Percentiles rank a stretch among this genome's conserved stretches.
Conservation (phyloP, 92 coral and sea anemone genomes). For the Heteractis magnifica region DNA sequence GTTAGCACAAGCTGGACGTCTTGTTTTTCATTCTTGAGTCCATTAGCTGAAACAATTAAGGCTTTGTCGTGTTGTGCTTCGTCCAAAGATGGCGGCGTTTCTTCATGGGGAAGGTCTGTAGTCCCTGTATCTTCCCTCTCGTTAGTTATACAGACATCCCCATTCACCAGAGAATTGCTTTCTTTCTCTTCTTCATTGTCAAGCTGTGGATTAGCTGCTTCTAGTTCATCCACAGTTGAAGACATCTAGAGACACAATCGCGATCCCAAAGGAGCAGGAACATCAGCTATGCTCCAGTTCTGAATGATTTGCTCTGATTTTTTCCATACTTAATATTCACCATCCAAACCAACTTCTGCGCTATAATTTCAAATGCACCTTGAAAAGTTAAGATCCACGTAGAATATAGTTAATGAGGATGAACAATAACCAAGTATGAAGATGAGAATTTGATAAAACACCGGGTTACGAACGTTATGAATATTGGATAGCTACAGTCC, state of each 20-base stretch:
- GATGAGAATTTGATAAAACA: constrained; percentile 12
- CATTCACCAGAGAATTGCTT: constrained; percentile 9
- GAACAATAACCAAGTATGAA: not conserved
- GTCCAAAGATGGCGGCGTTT: not conserved
- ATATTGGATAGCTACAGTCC: constrained; percentile 15
- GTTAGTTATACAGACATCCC: constrained; percentile 12
- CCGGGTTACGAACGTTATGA: constrained; percentile 24
- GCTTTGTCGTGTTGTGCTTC: constrained; percentile 15
- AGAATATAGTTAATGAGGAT: not conserved
- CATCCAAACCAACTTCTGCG: constrained; percentile 12
- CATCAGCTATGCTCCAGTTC: constrained; percentile 22
- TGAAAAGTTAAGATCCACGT: not conserved
- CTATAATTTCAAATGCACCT: not conserved
- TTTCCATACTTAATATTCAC: not conserved
- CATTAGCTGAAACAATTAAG: constrained; percentile 37
- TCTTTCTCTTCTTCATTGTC: constrained; percentile 13
- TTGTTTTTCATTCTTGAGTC: constrained; percentile 59
- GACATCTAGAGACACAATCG: constrained; percentile 25
- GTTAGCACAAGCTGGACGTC: constrained; percentile 56
- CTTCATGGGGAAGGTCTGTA: constrained; percentile 10
- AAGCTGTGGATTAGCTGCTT: constrained; percentile 21
- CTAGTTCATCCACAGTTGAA: constrained; percentile 21
- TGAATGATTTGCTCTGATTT: constrained; percentile 15
- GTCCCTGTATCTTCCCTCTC: not conserved
- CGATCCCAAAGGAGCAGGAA: not conserved